Percentiles rank a stretch among this genome's conserved stretches.
These are phyloP conservation scores for Acronicta alni DNA, from an alignment of 2,888 invertebrate genomes.

Conservation along the genomic window DNA sequence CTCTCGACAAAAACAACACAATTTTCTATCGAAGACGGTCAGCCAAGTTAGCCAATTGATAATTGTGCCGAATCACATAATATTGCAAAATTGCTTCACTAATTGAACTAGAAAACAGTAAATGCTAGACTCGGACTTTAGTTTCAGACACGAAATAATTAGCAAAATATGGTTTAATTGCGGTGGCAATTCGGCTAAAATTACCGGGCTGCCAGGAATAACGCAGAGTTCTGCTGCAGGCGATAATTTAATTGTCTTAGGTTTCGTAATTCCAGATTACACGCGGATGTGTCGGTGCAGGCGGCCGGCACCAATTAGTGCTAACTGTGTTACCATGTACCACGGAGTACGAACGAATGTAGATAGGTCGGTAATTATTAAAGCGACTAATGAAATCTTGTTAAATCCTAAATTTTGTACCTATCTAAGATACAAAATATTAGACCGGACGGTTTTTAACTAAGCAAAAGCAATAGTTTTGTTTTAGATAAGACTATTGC, in stretches of 20 bases:
- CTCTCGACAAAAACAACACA: background rate
- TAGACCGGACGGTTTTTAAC: no score
- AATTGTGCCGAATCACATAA: background rate
- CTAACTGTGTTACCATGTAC: conserved; percentile 6
- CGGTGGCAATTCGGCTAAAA: conserved; percentile 4
- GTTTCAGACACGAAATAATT: conserved; percentile 19
- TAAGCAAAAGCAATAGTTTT: no score
- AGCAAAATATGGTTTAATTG: conserved; percentile 18
- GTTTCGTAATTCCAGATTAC: conserved; percentile 34
- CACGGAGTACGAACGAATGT: conserved; percentile 13
- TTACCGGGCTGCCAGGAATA: conserved; percentile 30
- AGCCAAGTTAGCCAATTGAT: background rate
- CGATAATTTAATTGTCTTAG: conserved; percentile 39
- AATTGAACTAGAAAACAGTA: background rate
- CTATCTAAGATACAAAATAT: no score
- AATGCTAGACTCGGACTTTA: background rate
- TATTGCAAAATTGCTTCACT: conserved; percentile 1
- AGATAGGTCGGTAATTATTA: background rate
- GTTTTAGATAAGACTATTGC: no score
- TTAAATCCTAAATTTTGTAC: no score
- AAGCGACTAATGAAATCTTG: no score
- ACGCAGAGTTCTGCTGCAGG: conserved; percentile 8
- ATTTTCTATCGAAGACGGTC: background rate
- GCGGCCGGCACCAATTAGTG: conserved; percentile 18
- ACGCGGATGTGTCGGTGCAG: conserved; percentile 24